Conservation (phyloP, 2,888 invertebrate species). For the Pterostichus niger region DNA sequence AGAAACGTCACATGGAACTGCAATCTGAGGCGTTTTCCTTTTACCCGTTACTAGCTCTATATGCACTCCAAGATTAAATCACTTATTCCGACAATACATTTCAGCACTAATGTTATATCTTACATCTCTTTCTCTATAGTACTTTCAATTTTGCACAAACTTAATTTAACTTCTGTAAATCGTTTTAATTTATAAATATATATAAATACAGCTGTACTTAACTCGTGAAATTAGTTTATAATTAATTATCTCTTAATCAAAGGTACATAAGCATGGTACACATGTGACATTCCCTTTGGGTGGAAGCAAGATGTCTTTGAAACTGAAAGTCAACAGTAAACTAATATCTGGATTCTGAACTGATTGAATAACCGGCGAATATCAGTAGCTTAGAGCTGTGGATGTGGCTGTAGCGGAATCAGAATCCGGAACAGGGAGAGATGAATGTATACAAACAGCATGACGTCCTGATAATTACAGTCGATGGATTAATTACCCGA, state of each 20-base stretch:
- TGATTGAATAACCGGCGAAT: conserved; percentile 33
- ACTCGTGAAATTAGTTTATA: conserved; percentile 2
- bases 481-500: conserved; percentile 63
- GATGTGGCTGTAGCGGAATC: too few species aligned
- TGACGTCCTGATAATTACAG: conserved; percentile 60
- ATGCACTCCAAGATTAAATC: conserved; percentile 36
- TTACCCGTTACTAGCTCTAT: background rate
- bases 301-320: conserved; percentile 7
- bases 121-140: background rate
- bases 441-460: conserved; percentile 62
- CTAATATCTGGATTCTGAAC: conserved; percentile 15
- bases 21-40: conserved; percentile 24
- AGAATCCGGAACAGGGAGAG: background rate
- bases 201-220: too few species aligned
- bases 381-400: conserved; percentile 7
- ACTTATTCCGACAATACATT: conserved; percentile 37
- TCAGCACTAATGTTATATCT: background rate
- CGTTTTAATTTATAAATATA: too few species aligned
- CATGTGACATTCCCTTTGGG: conserved; percentile 4
- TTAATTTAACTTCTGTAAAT: too few species aligned
- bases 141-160: background rate
- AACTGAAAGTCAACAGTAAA: conserved; percentile 33
- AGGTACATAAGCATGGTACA: conserved; percentile 22
- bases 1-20: conserved; percentile 19
- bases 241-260: conserved; percentile 28